Base-by-base conservation (phyloP, 2,888 invertebrate species). In the Phalera bucephala region DNA sequence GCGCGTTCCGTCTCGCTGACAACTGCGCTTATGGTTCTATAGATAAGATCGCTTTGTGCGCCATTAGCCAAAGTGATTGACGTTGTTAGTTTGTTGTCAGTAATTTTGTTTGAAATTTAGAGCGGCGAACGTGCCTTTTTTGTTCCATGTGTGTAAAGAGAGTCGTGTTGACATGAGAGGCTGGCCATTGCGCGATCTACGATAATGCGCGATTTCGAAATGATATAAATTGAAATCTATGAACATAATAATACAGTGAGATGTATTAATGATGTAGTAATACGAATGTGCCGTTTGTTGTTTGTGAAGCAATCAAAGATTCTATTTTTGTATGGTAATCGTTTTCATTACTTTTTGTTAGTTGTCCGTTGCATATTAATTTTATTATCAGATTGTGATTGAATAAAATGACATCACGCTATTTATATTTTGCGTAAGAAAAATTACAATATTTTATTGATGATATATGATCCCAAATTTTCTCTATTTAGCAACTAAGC, bases 61-160 rank as follows among this genome's bases (percentile, higher is more conserved):
- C 88, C 83, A 89, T 88, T 88, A 88, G 86, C 83, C 70, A 79
- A 78, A 80, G 75, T 87, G 88, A 89, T 87, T 85, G 89, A 88
- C 89, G 85, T 79, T 70, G 80, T 76, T 79, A 72, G 81, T 81
- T 77, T 81, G 80, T 85, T 85, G 83, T 81, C 69, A 81, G 88
- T 89, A 82, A 86, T 84, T 89, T 83, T 85, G 83, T 87, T 86
- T 84, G 82, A 85, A 79, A 86, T 81, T 68, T 81, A 74, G 83
- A 85, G 72, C 80, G 69, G 68, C 54, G 57, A 59, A 49, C 51
- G 55, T 40, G 53, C 53, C 52, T 70, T 72, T 78, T 74, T 77
- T 63, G 50, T 59, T 58, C 45, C 39, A 40, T 64, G 52, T 61
- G 65, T 67, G 69, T 70, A 62, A 67, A 56, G 61, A 64, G 55